Evolutionary conservation across 1,140 invertebrate genomes (phyloP), one percentile per base, ranked within the genome.

Genomic region (Callitettix versicolor): DNA sequence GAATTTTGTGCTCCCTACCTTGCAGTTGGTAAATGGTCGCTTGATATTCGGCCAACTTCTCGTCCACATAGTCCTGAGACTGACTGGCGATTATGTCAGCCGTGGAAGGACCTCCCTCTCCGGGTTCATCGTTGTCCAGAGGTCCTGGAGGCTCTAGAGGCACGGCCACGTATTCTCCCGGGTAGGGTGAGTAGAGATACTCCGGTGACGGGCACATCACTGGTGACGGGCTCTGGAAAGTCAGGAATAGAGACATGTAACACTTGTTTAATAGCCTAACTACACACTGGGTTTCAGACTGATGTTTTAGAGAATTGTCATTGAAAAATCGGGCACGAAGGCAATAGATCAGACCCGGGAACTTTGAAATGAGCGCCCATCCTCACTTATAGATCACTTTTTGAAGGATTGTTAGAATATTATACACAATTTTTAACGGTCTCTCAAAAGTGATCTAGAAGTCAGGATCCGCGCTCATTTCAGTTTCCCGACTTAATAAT

Each of bases 61-160:
- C 91, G 67, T 95, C 91, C 44, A 95, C 81, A 66, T 93, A 95
- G 73, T 94, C 90, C 71, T 95, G 91, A 55, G 88, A 91, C 72
- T 95, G 91, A 65, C 83, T 85, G 26, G 89, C 89, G 57, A 95
- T 92, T 57, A 93, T 91, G 67, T 93, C 88, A 11, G 89, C 89
- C 2, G 89, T 92, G 47, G 87, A 87, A 5, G 82, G 83, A 22
- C 86, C 86, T 30, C 82, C 81, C 33, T 56, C 55, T 46, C 22
- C n/a, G 30, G 22, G 36, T 21, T 65, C 68, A 1, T 65, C 63
- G 55, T 67, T 65, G 40, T 66, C 64, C 9, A 65, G 66, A 18
- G 79, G 76, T 46, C 80, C 81, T 56, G 73, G 74, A 47, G 77
- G 79, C 64, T 87, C 84, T 57, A 86, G 62, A 3, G 85, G 82